Evolutionary conservation across 2,888 invertebrate species (phyloP).

Genomic region (Drosophila infuscata): DNA sequence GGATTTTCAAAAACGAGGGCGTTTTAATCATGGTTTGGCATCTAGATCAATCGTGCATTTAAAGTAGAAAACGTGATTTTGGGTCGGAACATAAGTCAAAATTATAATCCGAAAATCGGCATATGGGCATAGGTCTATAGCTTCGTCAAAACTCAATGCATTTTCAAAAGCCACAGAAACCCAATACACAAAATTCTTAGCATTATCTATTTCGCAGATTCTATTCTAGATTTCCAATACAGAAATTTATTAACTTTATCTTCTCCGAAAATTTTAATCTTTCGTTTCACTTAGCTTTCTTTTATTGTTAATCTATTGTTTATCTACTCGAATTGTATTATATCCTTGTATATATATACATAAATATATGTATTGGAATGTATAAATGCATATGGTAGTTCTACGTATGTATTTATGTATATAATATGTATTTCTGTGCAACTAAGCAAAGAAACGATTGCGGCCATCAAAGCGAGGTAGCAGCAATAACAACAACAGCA

Average conservation of each 20-base stretch:
- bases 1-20: too few species aligned
- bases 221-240: not conserved
- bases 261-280: not conserved
- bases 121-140: too few species aligned
- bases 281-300: not conserved
- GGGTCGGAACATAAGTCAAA: too few species aligned
- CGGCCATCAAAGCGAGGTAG: constrained; percentile 50
- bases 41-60: too few species aligned
- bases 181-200: not conserved
- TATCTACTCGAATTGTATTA: too few species aligned
- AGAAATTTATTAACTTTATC: not conserved
- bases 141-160: too few species aligned
- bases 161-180: not conserved
- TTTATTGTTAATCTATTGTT: too few species aligned
- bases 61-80: too few species aligned
- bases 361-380: not conserved
- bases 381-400: constrained; percentile 20
- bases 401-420: constrained; percentile 3
- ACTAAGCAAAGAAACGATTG: constrained; percentile 56
- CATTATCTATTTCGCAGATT: not conserved
- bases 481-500: constrained; percentile 24
- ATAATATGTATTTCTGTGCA: constrained; percentile 33
- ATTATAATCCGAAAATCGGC: too few species aligned
- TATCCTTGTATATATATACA: too few species aligned
- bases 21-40: too few species aligned